Base-by-base conservation (phyloP, 2,797 vertebrate species). In the Argyrosomus regius region DNA sequence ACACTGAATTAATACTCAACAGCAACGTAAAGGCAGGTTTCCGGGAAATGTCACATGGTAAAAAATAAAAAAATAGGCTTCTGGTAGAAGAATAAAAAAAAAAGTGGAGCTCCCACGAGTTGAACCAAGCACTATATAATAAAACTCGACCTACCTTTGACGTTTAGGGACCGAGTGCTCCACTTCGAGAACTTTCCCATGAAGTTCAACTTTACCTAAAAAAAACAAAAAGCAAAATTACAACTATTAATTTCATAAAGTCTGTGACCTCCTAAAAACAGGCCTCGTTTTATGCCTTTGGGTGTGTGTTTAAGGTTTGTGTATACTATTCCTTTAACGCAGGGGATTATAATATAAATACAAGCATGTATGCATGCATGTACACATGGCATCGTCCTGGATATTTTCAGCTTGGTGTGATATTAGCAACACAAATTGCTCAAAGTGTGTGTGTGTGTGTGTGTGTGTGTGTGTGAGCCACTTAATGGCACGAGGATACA, bases 161-260 rank as follows among this genome's bases (percentile, higher is more conserved):
- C 97, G 97, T 96, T 99, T 99, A 74, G 98, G 98, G 84, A 99
- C 98, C 22, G 98, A 99, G 89, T 98, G 96, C 82, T 99, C 98
- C 93, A 99, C 98, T 96, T 99, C 97, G 79, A 99, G 95, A 94
- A 97, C 90, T 96, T 99, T 98, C 81, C 98, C 98, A 85, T 98
- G 97, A 89, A 99, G 96, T 95, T 99, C 98, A 94, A 96, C 97
- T 98, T 99, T 99, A 96, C 98, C 98, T 99, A 94, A 41, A 92
- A 93, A 94, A 78, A 59, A 72, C 54, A 22, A 35, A 58, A 49
- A 64, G 26, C 8, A 17, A 70, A 75, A 63, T 78, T 5, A 18
- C 28, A 78, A 16, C 59, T 57, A 64, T 80, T 85, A 81, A 67
- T 78, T 72, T 54, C 35, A 62, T 22, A 3, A 14, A 48, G 28